These are phyloP conservation scores for Hirtodrosophila histrioides DNA, from an alignment of 2,888 invertebrate genomes.

Conservation along the genomic window DNA sequence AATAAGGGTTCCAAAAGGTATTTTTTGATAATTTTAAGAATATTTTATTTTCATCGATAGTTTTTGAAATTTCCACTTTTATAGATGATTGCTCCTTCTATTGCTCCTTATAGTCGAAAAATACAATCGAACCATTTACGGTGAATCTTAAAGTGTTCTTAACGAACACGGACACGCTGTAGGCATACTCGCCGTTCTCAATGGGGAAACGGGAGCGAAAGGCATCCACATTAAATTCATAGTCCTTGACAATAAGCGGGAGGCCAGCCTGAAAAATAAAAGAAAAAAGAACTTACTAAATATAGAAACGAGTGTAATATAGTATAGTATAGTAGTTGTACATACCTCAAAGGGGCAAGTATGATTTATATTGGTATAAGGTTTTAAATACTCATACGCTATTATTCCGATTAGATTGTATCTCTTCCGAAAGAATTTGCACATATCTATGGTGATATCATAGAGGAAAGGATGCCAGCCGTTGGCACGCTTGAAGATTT, in stretches of 20 bases:
- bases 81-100: too few species aligned
- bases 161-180: not conserved
- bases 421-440: slow-evolving; percentile 2
- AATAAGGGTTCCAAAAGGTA: too few species aligned
- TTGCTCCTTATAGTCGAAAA: slow-evolving; percentile 12
- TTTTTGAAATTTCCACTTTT: too few species aligned
- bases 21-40: too few species aligned
- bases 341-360: slow-evolving; percentile 19
- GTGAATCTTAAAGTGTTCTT: not conserved
- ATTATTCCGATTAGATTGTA: not conserved
- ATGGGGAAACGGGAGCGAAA: slow-evolving; percentile 16
- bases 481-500: slow-evolving; percentile 27
- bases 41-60: too few species aligned
- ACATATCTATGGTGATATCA: not conserved
- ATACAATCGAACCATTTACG: slow-evolving; percentile 3
- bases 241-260: not conserved
- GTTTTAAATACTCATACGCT: slow-evolving; percentile 10
- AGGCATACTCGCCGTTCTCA: slow-evolving; percentile 28
- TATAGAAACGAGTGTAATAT: too few species aligned
- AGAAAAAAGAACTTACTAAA: not conserved
- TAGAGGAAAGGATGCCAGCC: slow-evolving; percentile 42
- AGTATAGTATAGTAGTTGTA: too few species aligned
- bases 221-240: slow-evolving; percentile 7
- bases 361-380: slow-evolving; percentile 13
- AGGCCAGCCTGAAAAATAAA: slow-evolving; percentile 4